These are phyloP conservation scores for Limnothrissa miodon DNA, from an alignment of 2,113 vertebrate species.

Conservation along the genomic window DNA sequence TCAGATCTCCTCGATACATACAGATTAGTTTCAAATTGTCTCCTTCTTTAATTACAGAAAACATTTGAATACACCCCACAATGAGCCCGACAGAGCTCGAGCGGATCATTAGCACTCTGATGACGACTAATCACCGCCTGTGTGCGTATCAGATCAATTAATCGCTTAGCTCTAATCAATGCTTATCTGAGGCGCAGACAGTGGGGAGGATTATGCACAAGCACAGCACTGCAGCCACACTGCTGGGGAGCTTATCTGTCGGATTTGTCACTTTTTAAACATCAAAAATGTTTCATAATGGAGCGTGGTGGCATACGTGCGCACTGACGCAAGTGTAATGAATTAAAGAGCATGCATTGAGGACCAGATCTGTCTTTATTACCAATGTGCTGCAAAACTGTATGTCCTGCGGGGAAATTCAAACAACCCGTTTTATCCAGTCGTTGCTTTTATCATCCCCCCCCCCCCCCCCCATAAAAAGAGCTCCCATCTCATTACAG, in stretches of 20 bases:
- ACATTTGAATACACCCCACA: background rate
- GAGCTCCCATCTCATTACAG: background rate
- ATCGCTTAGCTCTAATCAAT: slow-evolving; percentile 6
- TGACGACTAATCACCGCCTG: background rate
- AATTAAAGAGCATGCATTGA: background rate
- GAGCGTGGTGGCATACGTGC: background rate
- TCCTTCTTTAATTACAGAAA: background rate
- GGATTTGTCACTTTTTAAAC: background rate
- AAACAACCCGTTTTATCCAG: background rate
- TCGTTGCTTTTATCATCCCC: background rate
- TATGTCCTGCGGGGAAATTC: background rate
- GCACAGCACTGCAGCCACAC: background rate
- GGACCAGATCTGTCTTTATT: background rate
- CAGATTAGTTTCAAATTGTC: background rate
- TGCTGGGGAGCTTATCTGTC: background rate
- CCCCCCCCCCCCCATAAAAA: background rate
- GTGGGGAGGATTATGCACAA: background rate
- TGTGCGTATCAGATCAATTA: background rate
- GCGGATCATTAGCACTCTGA: background rate
- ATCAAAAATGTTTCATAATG: background rate
- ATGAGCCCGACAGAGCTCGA: background rate
- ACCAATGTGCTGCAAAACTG: background rate
- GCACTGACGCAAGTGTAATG: background rate
- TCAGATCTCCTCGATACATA: background rate
- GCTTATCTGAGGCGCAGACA: background rate